Conservation (phyloP, 2,888 invertebrate species). For the Petrolisthes cinctipes region DNA sequence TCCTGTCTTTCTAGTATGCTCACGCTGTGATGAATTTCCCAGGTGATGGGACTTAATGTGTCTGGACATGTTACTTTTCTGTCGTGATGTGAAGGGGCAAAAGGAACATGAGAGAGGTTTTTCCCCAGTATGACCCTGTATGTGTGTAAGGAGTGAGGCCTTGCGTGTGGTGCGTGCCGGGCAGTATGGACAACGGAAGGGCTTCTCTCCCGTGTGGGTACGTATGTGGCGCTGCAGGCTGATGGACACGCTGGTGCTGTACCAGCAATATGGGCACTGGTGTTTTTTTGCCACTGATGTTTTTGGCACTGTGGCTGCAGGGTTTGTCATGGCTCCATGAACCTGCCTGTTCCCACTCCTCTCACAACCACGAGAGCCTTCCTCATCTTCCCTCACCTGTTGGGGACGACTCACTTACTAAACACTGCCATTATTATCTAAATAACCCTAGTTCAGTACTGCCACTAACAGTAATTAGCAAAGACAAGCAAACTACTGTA, state of each 20-base stretch:
- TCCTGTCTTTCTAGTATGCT: background rate
- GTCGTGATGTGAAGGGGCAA: constrained; percentile 26
- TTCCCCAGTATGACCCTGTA: constrained; percentile 43
- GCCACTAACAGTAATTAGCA: background rate
- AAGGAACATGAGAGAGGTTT: constrained; percentile 24
- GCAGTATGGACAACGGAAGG: constrained; percentile 57
- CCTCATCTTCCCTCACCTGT: constrained; percentile 31
- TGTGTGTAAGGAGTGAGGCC: constrained; percentile 33
- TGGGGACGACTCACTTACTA: constrained; percentile 42
- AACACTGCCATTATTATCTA: background rate
- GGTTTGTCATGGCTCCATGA: constrained; percentile 4
- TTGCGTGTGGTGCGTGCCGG: constrained; percentile 45
- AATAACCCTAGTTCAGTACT: background rate
- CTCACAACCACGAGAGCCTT: constrained; percentile 22
- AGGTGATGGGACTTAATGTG: constrained; percentile 28
- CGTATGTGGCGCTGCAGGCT: constrained; percentile 27
- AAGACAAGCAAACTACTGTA: no score
- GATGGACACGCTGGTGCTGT: constrained; percentile 20
- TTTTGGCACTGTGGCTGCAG: background rate
- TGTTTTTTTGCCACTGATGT: constrained; percentile 7
- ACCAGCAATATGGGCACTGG: constrained; percentile 32
- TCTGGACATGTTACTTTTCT: constrained; percentile 38
- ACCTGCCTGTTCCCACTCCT: background rate
- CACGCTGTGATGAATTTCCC: background rate
- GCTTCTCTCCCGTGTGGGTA: constrained; percentile 62